A percentile compares a stretch with the other conserved stretches of the same genome.
Conservation (phyloP, 35 echinoderm and acorn worm species). For the Anneissia japonica region DNA sequence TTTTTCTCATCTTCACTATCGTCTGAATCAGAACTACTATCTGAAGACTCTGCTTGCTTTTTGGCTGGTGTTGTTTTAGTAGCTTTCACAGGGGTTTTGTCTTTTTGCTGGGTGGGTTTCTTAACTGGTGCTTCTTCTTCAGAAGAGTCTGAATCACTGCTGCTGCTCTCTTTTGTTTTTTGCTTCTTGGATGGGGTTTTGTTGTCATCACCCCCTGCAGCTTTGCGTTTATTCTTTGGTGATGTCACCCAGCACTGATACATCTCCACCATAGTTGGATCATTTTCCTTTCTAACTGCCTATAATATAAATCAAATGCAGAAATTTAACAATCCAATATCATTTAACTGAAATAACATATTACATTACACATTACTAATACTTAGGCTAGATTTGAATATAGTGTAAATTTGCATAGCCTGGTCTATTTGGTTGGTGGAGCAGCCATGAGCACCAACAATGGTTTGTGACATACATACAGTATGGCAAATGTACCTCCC, state of each 20-base stretch:
- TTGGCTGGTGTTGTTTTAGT: background rate
- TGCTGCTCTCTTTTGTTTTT: background rate
- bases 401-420: no score
- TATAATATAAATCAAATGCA: no score
- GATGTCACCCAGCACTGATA: background rate
- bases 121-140: background rate
- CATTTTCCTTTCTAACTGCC: background rate
- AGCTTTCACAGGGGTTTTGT: background rate
- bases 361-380: no score
- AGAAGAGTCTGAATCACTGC: background rate
- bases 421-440: no score
- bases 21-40: background rate
- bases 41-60: background rate
- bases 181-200: background rate
- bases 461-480: no score
- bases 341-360: no score
- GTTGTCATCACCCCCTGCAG: background rate
- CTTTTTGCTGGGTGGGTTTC: background rate
- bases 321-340: no score
- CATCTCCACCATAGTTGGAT: background rate
- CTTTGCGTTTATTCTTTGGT: background rate
- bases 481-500: no score
- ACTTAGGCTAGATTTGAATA: no score
- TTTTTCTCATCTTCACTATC: conserved; percentile 5
- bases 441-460: no score